phyloP scores from a whole-genome alignment of 1,140 invertebrate species.

The Chionoecetes opilio region DNA sequence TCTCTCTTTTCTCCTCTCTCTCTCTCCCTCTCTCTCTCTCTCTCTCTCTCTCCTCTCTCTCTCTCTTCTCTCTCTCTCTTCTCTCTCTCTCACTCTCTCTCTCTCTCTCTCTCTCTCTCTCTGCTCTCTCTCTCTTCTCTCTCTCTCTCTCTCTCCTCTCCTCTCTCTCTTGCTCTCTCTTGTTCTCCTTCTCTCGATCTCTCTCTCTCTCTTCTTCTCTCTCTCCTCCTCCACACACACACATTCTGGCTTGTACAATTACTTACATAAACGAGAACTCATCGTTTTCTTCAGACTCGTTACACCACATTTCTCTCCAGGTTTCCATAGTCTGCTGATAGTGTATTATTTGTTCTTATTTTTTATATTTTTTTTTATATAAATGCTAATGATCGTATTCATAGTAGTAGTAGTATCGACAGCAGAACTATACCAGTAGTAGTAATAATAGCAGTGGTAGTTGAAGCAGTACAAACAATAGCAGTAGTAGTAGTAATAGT shows the following conservation, averaged over 20 bases:
- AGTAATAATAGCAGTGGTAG: too few relatives aligned
- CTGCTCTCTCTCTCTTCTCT: too few relatives aligned
- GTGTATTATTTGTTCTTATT: background rate
- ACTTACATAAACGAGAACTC: background rate
- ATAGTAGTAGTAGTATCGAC: too few relatives aligned
- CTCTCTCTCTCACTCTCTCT: constrained; percentile 15
- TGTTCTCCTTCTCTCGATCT: constrained; percentile 33
- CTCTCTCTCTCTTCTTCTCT: constrained; percentile 34
- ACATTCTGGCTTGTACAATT: background rate
- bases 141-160: too few relatives aligned
- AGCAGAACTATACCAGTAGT: too few relatives aligned
- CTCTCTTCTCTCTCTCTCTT: too few relatives aligned
- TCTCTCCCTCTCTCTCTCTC: constrained; percentile 51
- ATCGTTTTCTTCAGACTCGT: background rate
- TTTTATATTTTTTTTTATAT: background rate
- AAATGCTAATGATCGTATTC: background rate
- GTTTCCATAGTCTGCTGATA: background rate
- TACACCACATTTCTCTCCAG: background rate
- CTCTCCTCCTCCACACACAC: background rate
- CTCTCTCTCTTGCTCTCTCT: background rate
- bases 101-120: constrained; percentile 56
- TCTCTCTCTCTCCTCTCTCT: constrained; percentile 36
- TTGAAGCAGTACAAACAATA: too few relatives aligned
- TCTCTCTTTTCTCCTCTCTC: background rate
- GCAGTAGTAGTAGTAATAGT: too few relatives aligned